Evolutionary conservation across 2,797 vertebrate genomes (phyloP).

Genomic region (Chrysocyon brachyurus): DNA sequence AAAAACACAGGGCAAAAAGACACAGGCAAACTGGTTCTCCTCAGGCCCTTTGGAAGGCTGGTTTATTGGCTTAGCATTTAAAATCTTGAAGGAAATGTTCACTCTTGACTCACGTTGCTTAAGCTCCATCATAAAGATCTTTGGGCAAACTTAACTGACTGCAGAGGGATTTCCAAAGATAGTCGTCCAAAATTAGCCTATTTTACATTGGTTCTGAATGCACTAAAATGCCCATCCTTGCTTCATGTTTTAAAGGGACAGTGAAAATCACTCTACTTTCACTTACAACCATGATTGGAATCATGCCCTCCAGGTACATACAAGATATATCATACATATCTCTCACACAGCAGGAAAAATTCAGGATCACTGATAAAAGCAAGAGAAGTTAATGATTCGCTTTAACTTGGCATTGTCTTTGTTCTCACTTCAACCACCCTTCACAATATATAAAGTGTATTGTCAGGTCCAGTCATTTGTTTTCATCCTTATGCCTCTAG

Average conservation of each 20-base stretch:
- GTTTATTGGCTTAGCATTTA: constrained; percentile 77
- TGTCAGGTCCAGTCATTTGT: background rate
- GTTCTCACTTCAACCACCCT: background rate
- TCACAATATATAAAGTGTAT: background rate
- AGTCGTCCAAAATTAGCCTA: background rate
- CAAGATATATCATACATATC: background rate
- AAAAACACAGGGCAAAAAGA: constrained; percentile 36
- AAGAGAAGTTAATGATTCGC: background rate
- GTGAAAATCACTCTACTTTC: background rate
- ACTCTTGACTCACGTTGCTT: constrained; percentile 72
- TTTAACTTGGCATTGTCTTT: background rate
- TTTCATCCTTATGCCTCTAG: background rate
- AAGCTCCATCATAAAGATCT: constrained; percentile 77
- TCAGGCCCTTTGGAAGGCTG: constrained; percentile 72
- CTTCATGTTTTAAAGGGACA: background rate
- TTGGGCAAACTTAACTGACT: constrained; percentile 74
- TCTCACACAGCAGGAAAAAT: background rate
- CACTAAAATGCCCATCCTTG: background rate
- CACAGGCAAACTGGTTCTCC: constrained; percentile 44
- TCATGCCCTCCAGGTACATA: background rate
- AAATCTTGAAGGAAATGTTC: constrained; percentile 74
- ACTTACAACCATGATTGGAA: background rate
- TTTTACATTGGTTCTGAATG: constrained; percentile 16
- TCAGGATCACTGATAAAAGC: background rate
- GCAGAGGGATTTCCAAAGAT: constrained; percentile 48